Base-by-base conservation (phyloP, 2,888 invertebrate genomes). In the Altica lythri region DNA sequence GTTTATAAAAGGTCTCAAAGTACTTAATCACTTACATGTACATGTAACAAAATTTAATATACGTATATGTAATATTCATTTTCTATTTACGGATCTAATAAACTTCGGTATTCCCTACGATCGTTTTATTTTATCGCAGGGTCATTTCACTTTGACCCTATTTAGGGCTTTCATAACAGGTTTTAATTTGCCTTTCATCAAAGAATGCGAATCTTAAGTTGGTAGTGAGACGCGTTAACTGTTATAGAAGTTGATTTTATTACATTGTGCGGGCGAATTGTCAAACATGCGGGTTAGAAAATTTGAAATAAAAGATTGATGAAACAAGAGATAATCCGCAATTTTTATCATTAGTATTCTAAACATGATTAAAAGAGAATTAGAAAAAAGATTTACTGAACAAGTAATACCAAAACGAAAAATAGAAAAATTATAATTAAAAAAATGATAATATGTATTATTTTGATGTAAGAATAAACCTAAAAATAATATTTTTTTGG, bases 221-320 rank as follows among this genome's bases (percentile, higher is more conserved):
- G 61, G 59, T 56, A 53, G 58, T 61, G 54, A 59, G 52, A 53
- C 63, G 61, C 59, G 61, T 59, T 46, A 34, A 50, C 55, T 59
- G 58, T 63, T 63, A 64, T 61, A 64, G 59, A 64, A 64, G 62
- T 61, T 60, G 64, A 63, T 62, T 63, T 63, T 47, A 37, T 32
- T 40, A 53, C 48, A 44, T 44, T 46, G 60, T 60, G 64, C 61
- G 64, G 63, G 64, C 58, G 59, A 63, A 61, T 61, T 56, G 55
- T 61, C 59, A 62, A 59, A 60, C 59, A 64, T 64, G 64, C 63
- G 64, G 64, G 64, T 47, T 44, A 45, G 62, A 63, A 65, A 34
- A 34, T 8, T 27, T n/a, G 27, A n/a, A 27, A 27, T n/a, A n/a
- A n/a, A n/a, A n/a, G n/a, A n/a, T n/a, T n/a, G n/a, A n/a, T n/a